Percentiles rank a stretch among this genome's conserved stretches.
These are phyloP conservation scores for Sepiola atlantica DNA, from an alignment of 2,888 invertebrate species.

Conservation along the genomic window DNA sequence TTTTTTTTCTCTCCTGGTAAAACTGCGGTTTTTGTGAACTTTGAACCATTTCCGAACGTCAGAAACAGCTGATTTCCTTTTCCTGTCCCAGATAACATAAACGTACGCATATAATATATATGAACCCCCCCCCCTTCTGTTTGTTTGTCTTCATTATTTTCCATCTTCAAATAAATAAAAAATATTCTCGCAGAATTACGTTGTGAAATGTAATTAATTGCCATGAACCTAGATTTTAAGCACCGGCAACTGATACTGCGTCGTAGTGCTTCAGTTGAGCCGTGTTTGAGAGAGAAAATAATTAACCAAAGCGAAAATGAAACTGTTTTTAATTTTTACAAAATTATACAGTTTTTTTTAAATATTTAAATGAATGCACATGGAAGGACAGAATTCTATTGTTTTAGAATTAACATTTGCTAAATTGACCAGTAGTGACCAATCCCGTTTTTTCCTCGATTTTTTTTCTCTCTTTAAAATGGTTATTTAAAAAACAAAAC, in stretches of 20 bases:
- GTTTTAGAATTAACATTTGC: too few relatives aligned
- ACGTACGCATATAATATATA: background rate
- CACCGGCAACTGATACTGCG: background rate
- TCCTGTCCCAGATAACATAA: background rate
- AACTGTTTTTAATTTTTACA: background rate
- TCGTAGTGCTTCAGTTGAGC: background rate
- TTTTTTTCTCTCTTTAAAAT: too few relatives aligned
- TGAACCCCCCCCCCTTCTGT: too few relatives aligned
- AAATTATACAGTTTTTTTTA: too few relatives aligned
- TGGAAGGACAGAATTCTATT: too few relatives aligned
- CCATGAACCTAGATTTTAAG: background rate
- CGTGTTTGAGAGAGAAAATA: background rate
- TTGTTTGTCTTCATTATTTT: too few relatives aligned
- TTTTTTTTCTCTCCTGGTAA: background rate
- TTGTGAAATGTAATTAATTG: background rate
- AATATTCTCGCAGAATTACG: background rate
- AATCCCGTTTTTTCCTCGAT: too few relatives aligned
- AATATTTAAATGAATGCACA: too few relatives aligned
- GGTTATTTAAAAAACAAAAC: too few relatives aligned
- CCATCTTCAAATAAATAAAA: too few relatives aligned
- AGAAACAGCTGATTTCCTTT: constrained; percentile 13
- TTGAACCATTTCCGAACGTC: background rate
- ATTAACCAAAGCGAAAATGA: background rate
- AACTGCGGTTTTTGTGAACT: background rate
- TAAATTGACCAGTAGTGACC: too few relatives aligned